Conservation (phyloP, 1,140 invertebrate species). For the Calycopis cecrops region DNA sequence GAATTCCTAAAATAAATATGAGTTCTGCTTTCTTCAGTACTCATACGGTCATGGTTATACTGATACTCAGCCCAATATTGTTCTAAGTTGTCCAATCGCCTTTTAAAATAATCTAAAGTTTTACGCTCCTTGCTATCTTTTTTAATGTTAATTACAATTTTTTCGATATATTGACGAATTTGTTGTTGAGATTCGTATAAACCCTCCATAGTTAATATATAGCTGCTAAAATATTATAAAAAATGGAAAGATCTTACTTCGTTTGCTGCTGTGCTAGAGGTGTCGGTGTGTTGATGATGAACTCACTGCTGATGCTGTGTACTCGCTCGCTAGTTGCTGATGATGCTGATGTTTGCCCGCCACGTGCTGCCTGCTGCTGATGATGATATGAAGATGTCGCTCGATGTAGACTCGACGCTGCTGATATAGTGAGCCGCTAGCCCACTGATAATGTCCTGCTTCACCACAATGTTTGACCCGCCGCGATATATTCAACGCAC, state of each 20-base stretch:
- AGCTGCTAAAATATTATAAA: background rate
- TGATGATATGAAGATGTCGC: too few relatives aligned
- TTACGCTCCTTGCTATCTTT: constrained; percentile 24
- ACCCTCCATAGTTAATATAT: constrained; percentile 18
- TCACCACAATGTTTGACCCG: too few relatives aligned
- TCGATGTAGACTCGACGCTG: too few relatives aligned
- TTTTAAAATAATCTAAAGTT: constrained; percentile 21
- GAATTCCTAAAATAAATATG: constrained; percentile 15
- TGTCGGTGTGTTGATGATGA: too few relatives aligned
- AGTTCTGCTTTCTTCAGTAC: constrained; percentile 2
- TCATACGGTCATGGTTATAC: constrained; percentile 11
- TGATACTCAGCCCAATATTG: constrained; percentile 11
- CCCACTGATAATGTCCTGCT: too few relatives aligned
- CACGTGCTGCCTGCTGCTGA: too few relatives aligned
- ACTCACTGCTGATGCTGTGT: too few relatives aligned
- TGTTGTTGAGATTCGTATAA: constrained; percentile 20
- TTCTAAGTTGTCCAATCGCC: constrained; percentile 7
- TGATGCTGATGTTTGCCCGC: too few relatives aligned
- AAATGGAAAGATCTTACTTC: constrained; percentile 22
- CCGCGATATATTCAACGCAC: too few relatives aligned
- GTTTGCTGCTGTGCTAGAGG: too few relatives aligned
- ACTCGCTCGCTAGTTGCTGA: too few relatives aligned
- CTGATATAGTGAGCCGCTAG: too few relatives aligned
- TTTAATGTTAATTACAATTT: constrained; percentile 23
- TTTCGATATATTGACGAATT: constrained; percentile 13